Conservation (phyloP, 92 coral and sea anemone genomes). For the Palythoa heliodiscus region DNA sequence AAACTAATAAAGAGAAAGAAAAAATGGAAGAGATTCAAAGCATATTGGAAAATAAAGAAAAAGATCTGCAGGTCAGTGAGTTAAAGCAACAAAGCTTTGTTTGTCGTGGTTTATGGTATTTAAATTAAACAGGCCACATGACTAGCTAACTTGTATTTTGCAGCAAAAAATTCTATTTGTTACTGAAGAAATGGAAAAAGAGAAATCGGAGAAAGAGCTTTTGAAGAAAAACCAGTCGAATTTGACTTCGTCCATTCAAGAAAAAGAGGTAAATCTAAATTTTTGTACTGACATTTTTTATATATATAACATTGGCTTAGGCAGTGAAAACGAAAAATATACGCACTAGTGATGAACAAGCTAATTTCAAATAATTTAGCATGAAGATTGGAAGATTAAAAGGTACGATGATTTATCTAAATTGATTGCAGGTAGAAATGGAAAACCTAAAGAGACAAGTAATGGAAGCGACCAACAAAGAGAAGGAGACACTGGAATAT, state of each 20-base stretch:
- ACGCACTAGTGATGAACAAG: not conserved
- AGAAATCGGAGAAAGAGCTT: not conserved
- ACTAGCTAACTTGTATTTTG: slow-evolving; percentile 4
- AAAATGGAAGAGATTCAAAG: not conserved
- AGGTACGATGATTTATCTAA: not conserved
- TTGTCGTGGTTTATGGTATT: not conserved
- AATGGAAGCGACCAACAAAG: slow-evolving; percentile 44
- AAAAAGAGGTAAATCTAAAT: slow-evolving; percentile 27
- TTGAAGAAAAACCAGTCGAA: not conserved
- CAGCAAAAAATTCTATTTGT: not conserved
- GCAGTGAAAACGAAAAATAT: not conserved
- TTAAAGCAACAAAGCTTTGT: not conserved
- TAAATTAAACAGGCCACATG: too few relatives aligned
- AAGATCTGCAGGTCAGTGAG: slow-evolving; percentile 12
- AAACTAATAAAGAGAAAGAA: not conserved
- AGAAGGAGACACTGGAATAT: slow-evolving; percentile 53
- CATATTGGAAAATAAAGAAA: slow-evolving; percentile 8
- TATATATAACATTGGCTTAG: not conserved
- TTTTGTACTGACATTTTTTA: not conserved
- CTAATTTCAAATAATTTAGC: not conserved
- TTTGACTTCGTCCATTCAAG: slow-evolving; percentile 12
- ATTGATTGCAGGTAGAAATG: slow-evolving; percentile 52
- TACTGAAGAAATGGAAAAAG: slow-evolving; percentile 22
- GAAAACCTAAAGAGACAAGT: slow-evolving; percentile 46
- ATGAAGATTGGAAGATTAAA: not conserved